Percentiles rank a stretch among this genome's conserved stretches.
Evolutionary conservation across 2,797 vertebrate species (phyloP).

Genomic region (Oophaga sylvatica): DNA sequence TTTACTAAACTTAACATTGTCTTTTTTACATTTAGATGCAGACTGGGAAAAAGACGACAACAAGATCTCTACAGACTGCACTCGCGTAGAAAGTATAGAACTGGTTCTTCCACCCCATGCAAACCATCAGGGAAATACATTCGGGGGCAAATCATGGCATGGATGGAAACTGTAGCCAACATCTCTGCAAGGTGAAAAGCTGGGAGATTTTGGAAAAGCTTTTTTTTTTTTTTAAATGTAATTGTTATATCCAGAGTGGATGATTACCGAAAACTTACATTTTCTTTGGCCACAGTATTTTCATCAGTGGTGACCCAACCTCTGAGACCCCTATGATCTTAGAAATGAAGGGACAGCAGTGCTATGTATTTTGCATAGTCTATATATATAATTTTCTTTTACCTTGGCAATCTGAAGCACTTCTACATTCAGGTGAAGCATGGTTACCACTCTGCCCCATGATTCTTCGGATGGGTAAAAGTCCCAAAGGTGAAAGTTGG

Average conservation of each 20-base stretch:
- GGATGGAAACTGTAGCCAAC: constrained; percentile 78
- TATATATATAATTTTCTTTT: no score
- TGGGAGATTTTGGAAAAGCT: not conserved
- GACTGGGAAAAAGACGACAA: constrained; percentile 63
- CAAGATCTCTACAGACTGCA: constrained; percentile 66
- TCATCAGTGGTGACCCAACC: no score
- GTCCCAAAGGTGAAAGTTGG: not conserved
- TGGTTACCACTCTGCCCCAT: no score
- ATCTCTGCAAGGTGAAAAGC: constrained; percentile 77
- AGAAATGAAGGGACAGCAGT: no score
- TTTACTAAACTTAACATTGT: not conserved
- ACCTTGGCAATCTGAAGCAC: no score
- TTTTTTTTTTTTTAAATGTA: not conserved
- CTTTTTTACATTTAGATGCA: constrained; percentile 64
- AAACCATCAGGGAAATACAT: constrained; percentile 82
- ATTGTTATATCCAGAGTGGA: not conserved
- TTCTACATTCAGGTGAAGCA: no score
- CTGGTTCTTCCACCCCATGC: constrained; percentile 79
- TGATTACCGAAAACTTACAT: no score
- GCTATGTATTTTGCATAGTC: no score
- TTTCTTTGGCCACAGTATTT: not conserved
- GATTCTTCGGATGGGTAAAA: no score
- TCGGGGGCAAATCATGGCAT: constrained; percentile 81
- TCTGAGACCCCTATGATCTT: no score
- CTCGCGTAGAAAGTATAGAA: constrained; percentile 76